Evolutionary conservation across 2,797 vertebrate genomes (phyloP), one percentile per base, ranked within the genome.

Genomic region (Hemitrygon akajei): DNA sequence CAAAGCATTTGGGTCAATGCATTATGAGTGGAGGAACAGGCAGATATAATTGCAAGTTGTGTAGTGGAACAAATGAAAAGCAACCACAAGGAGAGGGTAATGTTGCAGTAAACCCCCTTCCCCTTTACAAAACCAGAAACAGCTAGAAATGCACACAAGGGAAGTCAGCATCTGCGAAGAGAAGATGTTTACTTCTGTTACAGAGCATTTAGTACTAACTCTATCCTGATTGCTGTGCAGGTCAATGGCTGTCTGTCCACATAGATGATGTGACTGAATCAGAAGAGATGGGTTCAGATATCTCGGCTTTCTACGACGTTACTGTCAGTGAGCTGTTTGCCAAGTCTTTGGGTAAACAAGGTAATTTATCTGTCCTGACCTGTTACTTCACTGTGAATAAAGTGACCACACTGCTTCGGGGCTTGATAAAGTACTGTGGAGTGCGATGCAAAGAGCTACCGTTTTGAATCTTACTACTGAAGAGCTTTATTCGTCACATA

Each of bases 181-280:
- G 9, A 84, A n/a, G 14, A 18, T 6, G n/a, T n/a, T 87, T n/a
- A 60, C 14, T 87, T 56, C 60, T 63, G 58, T 87, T 16, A 5
- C 4, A n/a, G 9, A 6, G 18, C 27, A n/a, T 25, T 80, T 60
- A 16, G 80, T 20, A 56, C 34, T 73, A n/a, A 91, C 16, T 18
- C 18, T 60, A 1, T 60, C 75, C 63, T 92, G 37, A 80, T 93
- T 66, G 16, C 27, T 82, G 34, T 82, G 93, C 40, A 97, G 97
- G 97, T 75, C 82, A 95, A 84, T 97, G 97, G 97, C 94, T 95
- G 20, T 97, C 97, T 0, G 95, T 95, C 81, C 97, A 97, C 91
- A 96, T 97, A 66, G 97, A 97, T 91, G 97, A 97, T 95, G 95
- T 97, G 94, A 96, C 96, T 94, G 96, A 97, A 80, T 95, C 96